Evolutionary conservation across 2,113 vertebrate genomes (phyloP), one percentile per base, ranked within the genome.

Genomic region (Ranitomeya variabilis): DNA sequence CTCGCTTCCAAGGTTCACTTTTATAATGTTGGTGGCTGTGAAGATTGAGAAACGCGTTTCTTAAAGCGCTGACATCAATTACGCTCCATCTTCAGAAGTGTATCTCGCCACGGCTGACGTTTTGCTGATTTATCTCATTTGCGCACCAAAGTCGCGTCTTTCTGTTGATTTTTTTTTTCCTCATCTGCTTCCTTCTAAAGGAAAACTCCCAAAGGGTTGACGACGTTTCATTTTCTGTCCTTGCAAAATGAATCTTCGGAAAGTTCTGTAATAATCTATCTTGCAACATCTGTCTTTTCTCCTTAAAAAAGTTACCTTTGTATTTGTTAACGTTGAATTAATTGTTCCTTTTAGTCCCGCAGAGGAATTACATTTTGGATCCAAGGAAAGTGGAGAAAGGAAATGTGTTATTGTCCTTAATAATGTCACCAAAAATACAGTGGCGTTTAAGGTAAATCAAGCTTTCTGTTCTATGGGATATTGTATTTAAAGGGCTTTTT

Each of bases 311-410:
- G 77, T 77, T 88, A 66, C 91, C 0, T 83, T 90, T 85, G 19
- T 60, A 1, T 45, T 86, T 83, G 8, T 69, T 14, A 14, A 54
- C 66, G 10, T 89, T 3, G 60, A 31, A 64, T 31, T 82, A 51
- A 82, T 64, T 18, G 13, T 93, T 90, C 85, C 80, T 84, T 59
- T 11, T 92, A 99, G 98, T 93, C 98, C 98, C n/a, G 95, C 98
- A 31, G 98, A 99, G 91, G 98, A 99, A 90, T 94, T 99, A 0
- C 95, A 96, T 94, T 99, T 99, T 92, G 97, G 98, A 89, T 96
- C 94, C 82, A 95, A 95, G 91, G 98, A 99, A 88, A 96, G 93
- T 0, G 95, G 94, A 93, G 98, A 99, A 91, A 98, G 95, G 91
- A 99, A 97, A 93, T 96, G 97, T 91, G 94, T 98, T 91, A 97